A percentile compares a stretch with the other conserved stretches of the same genome.
phyloP scores from a whole-genome alignment of 2,113 vertebrate species.

The Acrocephalus kingi region DNA sequence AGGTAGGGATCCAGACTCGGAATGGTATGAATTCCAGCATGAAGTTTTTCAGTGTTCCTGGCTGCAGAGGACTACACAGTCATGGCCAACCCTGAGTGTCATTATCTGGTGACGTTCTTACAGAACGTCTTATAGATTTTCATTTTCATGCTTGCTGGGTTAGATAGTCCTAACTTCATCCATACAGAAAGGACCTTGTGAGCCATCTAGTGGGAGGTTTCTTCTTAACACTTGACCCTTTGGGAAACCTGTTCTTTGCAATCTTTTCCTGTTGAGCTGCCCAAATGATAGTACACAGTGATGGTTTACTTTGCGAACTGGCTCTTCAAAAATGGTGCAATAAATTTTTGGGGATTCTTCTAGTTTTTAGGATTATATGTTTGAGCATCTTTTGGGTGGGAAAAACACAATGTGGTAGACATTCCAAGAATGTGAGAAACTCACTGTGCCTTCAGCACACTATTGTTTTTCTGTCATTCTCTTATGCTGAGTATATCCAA shows the following conservation, averaged over 20 bases:
- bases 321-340: background rate
- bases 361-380: background rate
- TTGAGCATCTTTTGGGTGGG: background rate
- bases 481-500: background rate
- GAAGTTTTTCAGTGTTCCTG: background rate
- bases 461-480: background rate
- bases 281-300: background rate
- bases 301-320: background rate
- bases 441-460: background rate
- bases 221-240: background rate
- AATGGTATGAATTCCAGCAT: background rate
- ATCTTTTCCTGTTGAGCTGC: background rate
- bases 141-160: background rate
- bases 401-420: background rate
- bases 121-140: background rate
- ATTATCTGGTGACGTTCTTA: background rate
- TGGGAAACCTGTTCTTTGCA: background rate
- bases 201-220: slow-evolving; percentile 53
- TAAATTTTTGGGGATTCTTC: background rate
- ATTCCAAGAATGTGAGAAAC: background rate
- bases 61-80: background rate
- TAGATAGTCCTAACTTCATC: background rate
- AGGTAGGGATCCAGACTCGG: background rate
- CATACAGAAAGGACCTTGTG: background rate
- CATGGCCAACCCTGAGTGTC: background rate